Conservation (phyloP, 2,888 invertebrate genomes). For the Phrixothrix hirtus region DNA sequence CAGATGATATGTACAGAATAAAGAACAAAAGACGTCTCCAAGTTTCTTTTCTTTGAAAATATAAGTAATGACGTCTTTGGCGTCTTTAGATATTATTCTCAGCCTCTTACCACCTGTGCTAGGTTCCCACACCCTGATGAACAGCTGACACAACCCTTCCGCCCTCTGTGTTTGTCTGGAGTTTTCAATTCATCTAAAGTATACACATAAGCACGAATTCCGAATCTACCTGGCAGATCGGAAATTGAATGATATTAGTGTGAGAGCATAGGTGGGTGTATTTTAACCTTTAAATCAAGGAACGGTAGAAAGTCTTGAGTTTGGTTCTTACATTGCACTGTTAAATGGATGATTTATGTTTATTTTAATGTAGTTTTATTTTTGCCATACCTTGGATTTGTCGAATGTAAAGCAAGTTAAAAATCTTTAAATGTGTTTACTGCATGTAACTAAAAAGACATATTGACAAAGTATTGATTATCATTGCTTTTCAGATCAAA, state of each 20-base stretch:
- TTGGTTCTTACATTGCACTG: too few relatives aligned
- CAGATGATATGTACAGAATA: background rate
- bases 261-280: slow-evolving; percentile 1
- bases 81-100: slow-evolving; percentile 36
- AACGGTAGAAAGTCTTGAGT: slow-evolving; percentile 3
- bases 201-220: slow-evolving; percentile 18
- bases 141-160: slow-evolving; percentile 54
- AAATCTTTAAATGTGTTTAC: background rate
- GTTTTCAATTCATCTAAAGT: slow-evolving; percentile 21
- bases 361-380: slow-evolving; percentile 1
- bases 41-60: slow-evolving; percentile 14
- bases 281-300: background rate
- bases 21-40: slow-evolving; percentile 3
- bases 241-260: slow-evolving; percentile 3
- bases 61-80: slow-evolving; percentile 16
- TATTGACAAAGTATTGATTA: slow-evolving; percentile 3
- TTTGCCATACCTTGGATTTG: too few relatives aligned
- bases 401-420: background rate
- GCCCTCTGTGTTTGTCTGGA: slow-evolving; percentile 40
- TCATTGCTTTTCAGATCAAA: background rate
- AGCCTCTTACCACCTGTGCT: slow-evolving; percentile 49
- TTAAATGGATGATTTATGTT: too few relatives aligned
- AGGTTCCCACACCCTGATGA: slow-evolving; percentile 52
- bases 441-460: background rate
- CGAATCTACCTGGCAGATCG: slow-evolving; percentile 16